Percentiles rank a stretch among this genome's conserved stretches.
Evolutionary conservation across 2,888 invertebrate species (phyloP).

Genomic region (Lasioglossum calceatum): DNA sequence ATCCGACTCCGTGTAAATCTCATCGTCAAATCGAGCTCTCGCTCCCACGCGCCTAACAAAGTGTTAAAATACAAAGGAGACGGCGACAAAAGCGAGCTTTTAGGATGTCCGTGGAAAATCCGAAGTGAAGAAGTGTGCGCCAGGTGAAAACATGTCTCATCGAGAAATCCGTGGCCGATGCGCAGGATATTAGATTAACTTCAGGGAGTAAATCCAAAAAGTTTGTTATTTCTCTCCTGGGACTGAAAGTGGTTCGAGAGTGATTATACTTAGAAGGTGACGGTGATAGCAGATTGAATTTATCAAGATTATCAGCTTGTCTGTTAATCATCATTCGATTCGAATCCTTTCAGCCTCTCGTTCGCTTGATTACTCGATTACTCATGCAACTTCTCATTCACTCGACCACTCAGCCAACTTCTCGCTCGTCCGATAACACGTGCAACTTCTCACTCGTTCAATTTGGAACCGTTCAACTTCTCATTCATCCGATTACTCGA

Average conservation of each 20-base stretch:
- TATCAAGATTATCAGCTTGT: background rate
- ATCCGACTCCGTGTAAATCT: background rate
- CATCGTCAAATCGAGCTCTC: background rate
- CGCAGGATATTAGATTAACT: background rate
- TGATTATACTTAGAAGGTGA: background rate
- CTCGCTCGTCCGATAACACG: background rate
- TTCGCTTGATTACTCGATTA: background rate
- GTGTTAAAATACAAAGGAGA: constrained; percentile 6
- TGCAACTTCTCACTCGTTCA: background rate
- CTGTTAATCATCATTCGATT: background rate
- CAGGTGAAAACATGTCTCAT: background rate
- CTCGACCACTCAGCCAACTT: background rate
- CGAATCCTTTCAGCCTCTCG: background rate
- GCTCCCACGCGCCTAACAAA: background rate
- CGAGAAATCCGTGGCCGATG: background rate
- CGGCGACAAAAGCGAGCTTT: background rate
- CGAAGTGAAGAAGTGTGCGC: background rate
- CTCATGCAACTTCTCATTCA: background rate
- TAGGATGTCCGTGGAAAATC: background rate
- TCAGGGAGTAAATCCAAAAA: background rate
- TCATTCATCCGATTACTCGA: background rate
- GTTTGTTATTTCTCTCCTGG: background rate
- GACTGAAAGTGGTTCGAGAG: background rate
- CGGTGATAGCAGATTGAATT: background rate
- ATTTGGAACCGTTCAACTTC: background rate